phyloP scores from a whole-genome alignment of 2,113 vertebrate species.

The Archocentrus centrarchus region DNA sequence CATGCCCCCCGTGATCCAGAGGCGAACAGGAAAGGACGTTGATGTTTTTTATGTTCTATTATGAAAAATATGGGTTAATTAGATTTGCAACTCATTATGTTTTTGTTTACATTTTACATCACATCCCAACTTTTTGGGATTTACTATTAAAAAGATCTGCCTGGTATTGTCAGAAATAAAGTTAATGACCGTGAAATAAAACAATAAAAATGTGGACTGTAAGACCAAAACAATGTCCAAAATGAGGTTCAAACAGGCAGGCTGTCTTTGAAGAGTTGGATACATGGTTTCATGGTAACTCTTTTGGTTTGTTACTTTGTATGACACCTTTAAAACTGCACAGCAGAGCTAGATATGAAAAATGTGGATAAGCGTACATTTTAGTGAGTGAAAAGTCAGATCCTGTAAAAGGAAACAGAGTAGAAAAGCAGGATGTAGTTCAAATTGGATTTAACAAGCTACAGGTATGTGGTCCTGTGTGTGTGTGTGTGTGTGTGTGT shows the following conservation, averaged over 20 bases:
- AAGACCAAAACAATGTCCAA: neutral
- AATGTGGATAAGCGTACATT: neutral
- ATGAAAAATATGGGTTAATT: too few species aligned
- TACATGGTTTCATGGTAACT: neutral
- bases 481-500: neutral
- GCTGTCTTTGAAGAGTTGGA: neutral
- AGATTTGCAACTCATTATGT: too few species aligned
- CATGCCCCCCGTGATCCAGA: too few species aligned
- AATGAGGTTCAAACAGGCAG: neutral
- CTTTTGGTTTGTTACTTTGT: neutral
- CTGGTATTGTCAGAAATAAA: too few species aligned
- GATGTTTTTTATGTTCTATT: too few species aligned
- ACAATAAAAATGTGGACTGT: neutral
- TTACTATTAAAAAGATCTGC: too few species aligned
- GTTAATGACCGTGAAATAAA: neutral
- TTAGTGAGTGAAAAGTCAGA: neutral
- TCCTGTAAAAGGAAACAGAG: neutral
- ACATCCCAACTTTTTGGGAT: too few species aligned
- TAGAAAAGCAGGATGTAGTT: neutral
- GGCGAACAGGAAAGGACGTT: too few species aligned
- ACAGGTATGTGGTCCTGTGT: slow-evolving; percentile 7
- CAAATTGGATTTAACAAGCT: slow-evolving; percentile 13
- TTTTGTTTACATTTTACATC: too few species aligned
- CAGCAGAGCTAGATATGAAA: too few species aligned
- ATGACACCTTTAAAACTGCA: neutral